phyloP scores from a whole-genome alignment of 2,797 vertebrate species.

The Pangasius macronema region DNA sequence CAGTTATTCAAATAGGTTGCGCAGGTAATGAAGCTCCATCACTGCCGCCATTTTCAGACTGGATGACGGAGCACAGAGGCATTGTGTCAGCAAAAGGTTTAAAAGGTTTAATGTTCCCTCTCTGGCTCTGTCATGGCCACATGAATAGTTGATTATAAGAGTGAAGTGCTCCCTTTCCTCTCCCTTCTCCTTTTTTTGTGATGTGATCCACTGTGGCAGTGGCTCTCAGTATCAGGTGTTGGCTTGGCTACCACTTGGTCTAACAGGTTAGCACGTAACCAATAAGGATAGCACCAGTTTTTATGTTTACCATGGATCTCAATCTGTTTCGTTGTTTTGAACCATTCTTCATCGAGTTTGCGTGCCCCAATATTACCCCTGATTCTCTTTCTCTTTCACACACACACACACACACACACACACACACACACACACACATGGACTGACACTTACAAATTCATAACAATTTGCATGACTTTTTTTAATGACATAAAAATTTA shows the following conservation, averaged over 20 bases:
- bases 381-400: too few relatives aligned
- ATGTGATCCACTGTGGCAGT: slow-evolving; percentile 38
- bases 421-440: too few relatives aligned
- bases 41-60: slow-evolving; percentile 52
- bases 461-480: too few relatives aligned
- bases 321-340: background rate
- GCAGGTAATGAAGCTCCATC: slow-evolving; percentile 56
- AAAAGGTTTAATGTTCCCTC: slow-evolving; percentile 37
- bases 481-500: too few relatives aligned
- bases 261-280: background rate
- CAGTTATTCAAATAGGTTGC: background rate
- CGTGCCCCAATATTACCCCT: too few relatives aligned
- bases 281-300: background rate
- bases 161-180: slow-evolving; percentile 20
- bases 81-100: slow-evolving; percentile 63
- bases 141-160: slow-evolving; percentile 44
- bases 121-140: slow-evolving; percentile 32
- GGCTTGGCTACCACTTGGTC: slow-evolving; percentile 23
- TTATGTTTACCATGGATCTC: background rate
- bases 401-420: too few relatives aligned
- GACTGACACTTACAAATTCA: too few relatives aligned
- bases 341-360: background rate
- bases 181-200: slow-evolving; percentile 25
- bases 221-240: slow-evolving; percentile 42
- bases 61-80: slow-evolving; percentile 52